Evolutionary conservation across 1,140 invertebrate genomes (phyloP).

Genomic region (Ditylenchus dipsaci): DNA sequence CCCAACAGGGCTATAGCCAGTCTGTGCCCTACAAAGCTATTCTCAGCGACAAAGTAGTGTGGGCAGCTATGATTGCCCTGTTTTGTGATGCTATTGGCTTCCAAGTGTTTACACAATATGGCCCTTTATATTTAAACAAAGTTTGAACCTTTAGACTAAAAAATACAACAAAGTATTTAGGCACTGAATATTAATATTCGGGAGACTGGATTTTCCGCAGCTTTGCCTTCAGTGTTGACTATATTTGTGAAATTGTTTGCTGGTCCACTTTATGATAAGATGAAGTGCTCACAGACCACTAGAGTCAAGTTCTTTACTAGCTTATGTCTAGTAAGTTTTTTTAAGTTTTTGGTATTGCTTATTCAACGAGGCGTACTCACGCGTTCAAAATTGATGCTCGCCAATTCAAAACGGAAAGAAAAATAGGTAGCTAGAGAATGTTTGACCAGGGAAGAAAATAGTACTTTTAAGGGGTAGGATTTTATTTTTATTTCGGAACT

Average conservation of each 20-base stretch:
- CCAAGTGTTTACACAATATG: constrained; percentile 37
- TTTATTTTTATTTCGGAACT: no score
- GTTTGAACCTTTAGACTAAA: no score
- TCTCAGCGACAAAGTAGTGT: constrained; percentile 28
- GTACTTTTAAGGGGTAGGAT: no score
- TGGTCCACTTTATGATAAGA: constrained; percentile 40
- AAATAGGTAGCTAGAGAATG: no score
- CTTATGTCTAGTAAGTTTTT: constrained; percentile 42
- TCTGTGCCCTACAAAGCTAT: constrained; percentile 39
- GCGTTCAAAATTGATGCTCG: no score
- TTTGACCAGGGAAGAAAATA: no score
- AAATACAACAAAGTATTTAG: constrained; percentile 2
- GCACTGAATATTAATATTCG: constrained; percentile 40
- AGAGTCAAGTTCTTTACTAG: constrained; percentile 41
- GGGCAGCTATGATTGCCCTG: constrained; percentile 26
- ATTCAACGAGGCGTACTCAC: no score
- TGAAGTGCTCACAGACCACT: constrained; percentile 27
- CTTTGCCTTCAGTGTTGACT: constrained; percentile 37
- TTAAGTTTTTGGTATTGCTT: no score
- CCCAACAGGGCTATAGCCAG: constrained; percentile 5
- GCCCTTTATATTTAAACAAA: constrained; percentile 43
- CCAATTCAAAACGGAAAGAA: no score
- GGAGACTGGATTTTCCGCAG: constrained; percentile 41
- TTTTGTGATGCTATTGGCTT: constrained; percentile 43
- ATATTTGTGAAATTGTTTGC: constrained; percentile 43